Percentiles rank a stretch among this genome's conserved stretches.
phyloP scores from a whole-genome alignment of 2,888 invertebrate genomes.

The Anthrax anthrax region DNA sequence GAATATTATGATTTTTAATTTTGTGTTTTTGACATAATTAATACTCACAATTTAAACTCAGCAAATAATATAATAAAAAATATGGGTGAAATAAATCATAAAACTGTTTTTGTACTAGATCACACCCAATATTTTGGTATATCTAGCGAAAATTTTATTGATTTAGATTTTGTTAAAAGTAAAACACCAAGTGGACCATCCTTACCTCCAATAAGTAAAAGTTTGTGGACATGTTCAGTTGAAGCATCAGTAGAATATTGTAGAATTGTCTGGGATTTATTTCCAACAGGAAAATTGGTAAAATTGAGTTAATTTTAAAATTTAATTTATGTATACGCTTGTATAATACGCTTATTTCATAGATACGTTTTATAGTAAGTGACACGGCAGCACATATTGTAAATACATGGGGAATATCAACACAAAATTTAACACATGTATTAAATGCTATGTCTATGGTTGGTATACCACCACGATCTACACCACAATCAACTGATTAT shows the following conservation, averaged over 20 bases:
- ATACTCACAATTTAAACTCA: too few relatives aligned
- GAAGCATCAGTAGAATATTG: constrained; percentile 94
- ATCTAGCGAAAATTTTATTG: constrained; percentile 31
- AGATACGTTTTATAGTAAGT: constrained; percentile 76
- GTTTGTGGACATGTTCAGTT: constrained; percentile 91
- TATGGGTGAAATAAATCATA: constrained; percentile 52
- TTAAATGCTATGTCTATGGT: constrained; percentile 70
- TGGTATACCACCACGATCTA: constrained; percentile 55
- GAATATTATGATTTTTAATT: too few relatives aligned
- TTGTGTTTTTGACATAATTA: too few relatives aligned
- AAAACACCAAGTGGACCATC: constrained; percentile 58
- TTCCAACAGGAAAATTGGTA: constrained; percentile 77
- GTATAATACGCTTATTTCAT: constrained; percentile 21
- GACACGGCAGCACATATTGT: constrained; percentile 73
- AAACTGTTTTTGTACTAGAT: constrained; percentile 91
- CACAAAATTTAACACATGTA: constrained; percentile 79
- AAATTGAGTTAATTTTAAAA: constrained; percentile 13
- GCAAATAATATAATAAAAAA: too few relatives aligned
- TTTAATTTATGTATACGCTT: not conserved
- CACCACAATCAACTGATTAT: constrained; percentile 41
- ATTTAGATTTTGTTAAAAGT: constrained; percentile 33
- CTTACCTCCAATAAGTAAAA: constrained; percentile 75
- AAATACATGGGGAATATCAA: constrained; percentile 68
- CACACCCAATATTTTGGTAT: constrained; percentile 84
- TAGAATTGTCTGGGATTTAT: constrained; percentile 94